phyloP scores from a whole-genome alignment of 2,797 vertebrate species.

The Acanthurus tractus region DNA sequence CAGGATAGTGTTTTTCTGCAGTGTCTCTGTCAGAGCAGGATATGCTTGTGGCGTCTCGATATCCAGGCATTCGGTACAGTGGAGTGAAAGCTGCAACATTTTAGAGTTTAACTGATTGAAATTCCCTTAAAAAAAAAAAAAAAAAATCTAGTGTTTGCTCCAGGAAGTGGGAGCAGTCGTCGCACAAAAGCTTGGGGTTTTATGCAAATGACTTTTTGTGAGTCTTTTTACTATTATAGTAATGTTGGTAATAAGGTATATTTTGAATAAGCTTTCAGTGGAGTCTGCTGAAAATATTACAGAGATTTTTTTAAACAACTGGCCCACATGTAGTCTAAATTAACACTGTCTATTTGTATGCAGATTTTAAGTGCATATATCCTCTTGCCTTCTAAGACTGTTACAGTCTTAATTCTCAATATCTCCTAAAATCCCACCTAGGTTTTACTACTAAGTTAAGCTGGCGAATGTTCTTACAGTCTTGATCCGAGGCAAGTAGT shows the following conservation, averaged over 20 bases:
- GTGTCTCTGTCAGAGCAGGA: conserved; percentile 48
- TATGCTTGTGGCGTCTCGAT: conserved; percentile 55
- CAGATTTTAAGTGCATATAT: conserved; percentile 79
- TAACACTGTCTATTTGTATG: conserved; percentile 79
- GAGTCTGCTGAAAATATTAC: conserved; percentile 71
- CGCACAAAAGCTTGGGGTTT: conserved; percentile 72
- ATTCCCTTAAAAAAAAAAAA: conserved; percentile 36
- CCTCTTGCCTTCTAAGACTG: conserved; percentile 83
- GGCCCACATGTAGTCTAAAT: conserved; percentile 78
- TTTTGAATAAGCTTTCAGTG: conserved; percentile 80
- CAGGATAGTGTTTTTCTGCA: conserved; percentile 65
- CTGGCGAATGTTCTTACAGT: conserved; percentile 74
- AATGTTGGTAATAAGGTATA: conserved; percentile 74
- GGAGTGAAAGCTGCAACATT: conserved; percentile 63
- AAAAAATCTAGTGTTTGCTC: conserved; percentile 44
- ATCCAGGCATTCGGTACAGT: conserved; percentile 63
- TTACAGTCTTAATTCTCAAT: conserved; percentile 68
- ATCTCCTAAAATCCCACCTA: conserved; percentile 71
- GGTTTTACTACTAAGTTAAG: conserved; percentile 72
- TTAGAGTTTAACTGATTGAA: conserved; percentile 54
- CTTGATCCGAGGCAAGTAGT: conserved; percentile 74
- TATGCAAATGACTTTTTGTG: conserved; percentile 77
- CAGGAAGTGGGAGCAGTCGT: conserved; percentile 47
- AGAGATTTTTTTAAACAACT: conserved; percentile 42
- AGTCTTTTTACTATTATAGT: conserved; percentile 76